A percentile compares a stretch with the other conserved stretches of the same genome.
Evolutionary conservation across 2,797 vertebrate species (phyloP).

Genomic region (Enteromius radiatus): DNA sequence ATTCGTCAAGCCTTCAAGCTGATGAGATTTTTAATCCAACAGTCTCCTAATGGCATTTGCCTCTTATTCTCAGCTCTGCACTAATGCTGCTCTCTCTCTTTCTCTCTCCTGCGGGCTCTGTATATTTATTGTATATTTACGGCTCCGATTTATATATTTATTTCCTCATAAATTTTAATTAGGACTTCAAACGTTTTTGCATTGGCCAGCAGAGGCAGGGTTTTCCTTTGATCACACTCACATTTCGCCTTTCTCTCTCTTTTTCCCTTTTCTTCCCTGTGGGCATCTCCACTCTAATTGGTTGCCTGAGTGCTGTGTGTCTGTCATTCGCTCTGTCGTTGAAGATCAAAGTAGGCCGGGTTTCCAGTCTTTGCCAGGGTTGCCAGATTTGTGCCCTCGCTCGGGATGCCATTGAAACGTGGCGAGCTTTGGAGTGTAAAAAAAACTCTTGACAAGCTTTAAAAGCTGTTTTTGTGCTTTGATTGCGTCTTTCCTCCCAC

Average conservation of each 20-base stretch:
- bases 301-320: conserved; percentile 61
- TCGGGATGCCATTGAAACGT: conserved; percentile 39
- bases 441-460: conserved; percentile 16
- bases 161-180: conserved; percentile 77
- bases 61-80: conserved; percentile 54
- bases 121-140: conserved; percentile 74
- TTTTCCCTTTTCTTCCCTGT: conserved; percentile 60
- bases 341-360: conserved; percentile 68
- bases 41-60: conserved; percentile 46
- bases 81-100: conserved; percentile 53
- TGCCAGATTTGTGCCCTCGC: conserved; percentile 45
- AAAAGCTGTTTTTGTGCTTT: conserved; percentile 26
- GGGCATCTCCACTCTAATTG: conserved; percentile 75
- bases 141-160: conserved; percentile 71
- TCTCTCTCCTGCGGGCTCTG: conserved; percentile 62
- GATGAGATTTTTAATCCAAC: conserved; percentile 51
- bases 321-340: conserved; percentile 67
- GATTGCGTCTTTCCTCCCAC: conserved; percentile 42
- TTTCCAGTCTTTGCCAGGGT: conserved; percentile 53
- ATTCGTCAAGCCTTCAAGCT: conserved; percentile 43
- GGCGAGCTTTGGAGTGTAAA: conserved; percentile 30
- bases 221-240: conserved; percentile 78
- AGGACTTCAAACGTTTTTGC: conserved; percentile 76
- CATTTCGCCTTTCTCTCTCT: conserved; percentile 57
- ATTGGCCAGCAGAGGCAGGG: conserved; percentile 65